Conservation (phyloP, 2,797 vertebrate genomes). For the Lutra lutra region DNA sequence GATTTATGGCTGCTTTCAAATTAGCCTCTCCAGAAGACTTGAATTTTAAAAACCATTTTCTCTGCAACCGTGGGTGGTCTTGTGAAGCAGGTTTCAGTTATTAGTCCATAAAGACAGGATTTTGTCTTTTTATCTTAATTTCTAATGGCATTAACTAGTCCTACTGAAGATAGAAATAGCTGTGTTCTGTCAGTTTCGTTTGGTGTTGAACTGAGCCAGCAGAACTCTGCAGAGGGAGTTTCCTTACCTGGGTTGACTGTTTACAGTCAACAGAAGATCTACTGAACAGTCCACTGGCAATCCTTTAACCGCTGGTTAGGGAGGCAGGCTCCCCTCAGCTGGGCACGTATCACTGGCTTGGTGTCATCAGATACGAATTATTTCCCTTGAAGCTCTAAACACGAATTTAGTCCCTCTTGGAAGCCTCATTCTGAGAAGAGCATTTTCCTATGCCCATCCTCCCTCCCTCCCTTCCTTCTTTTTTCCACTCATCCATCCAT, state of each 20-base stretch:
- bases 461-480: background rate
- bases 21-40: background rate
- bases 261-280: background rate
- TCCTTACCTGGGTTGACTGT: background rate
- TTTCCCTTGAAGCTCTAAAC: background rate
- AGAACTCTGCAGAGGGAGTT: background rate
- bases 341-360: fast-evolving
- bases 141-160: background rate
- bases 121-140: background rate
- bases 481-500: background rate
- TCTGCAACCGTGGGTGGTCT: slow-evolving; percentile 8
- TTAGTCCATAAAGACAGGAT: background rate
- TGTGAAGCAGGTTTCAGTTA: background rate
- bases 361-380: fast-evolving
- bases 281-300: background rate
- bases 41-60: background rate
- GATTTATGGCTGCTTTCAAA: slow-evolving; percentile 48
- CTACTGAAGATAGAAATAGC: background rate
- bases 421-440: background rate
- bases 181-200: background rate
- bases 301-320: background rate
- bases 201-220: background rate
- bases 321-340: background rate
- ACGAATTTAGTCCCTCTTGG: background rate
- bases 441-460: background rate